Percentiles rank a stretch among this genome's conserved stretches.
Evolutionary conservation across 1,140 invertebrate genomes (phyloP).

Genomic region (Holotrichia oblita): DNA sequence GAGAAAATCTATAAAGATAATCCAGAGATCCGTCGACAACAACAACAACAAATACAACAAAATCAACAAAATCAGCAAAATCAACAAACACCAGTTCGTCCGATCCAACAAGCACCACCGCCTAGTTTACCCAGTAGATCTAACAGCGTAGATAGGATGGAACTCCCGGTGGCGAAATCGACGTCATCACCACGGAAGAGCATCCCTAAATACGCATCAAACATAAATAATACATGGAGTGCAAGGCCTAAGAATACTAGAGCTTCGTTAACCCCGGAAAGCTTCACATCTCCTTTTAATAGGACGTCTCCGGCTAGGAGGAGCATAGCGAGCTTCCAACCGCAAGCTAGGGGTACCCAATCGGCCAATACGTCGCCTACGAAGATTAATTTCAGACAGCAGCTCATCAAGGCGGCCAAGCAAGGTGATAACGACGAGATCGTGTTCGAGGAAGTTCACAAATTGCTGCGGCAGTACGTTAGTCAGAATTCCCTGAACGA

Average conservation of each 20-base stretch:
- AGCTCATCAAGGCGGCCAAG: constrained; percentile 74
- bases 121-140: constrained; percentile 53
- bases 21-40: constrained; percentile 50
- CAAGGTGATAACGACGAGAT: constrained; percentile 74
- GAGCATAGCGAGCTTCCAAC: constrained; percentile 66
- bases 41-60: not conserved
- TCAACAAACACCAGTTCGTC: constrained; percentile 49
- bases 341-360: constrained; percentile 63
- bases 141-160: constrained; percentile 52
- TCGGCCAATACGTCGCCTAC: constrained; percentile 71
- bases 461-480: constrained; percentile 71
- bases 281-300: constrained; percentile 73
- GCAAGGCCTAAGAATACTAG: constrained; percentile 67
- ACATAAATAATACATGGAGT: constrained; percentile 61
- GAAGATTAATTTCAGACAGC: constrained; percentile 74
- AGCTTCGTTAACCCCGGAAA: constrained; percentile 72
- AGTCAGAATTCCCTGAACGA: constrained; percentile 67
- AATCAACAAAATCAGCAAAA: constrained; percentile 37
- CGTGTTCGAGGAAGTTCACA: constrained; percentile 76
- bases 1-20: constrained; percentile 66
- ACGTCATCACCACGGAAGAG: constrained; percentile 61
- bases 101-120: constrained; percentile 56
- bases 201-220: constrained; percentile 64
- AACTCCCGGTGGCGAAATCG: constrained; percentile 57
- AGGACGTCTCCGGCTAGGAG: constrained; percentile 70